phyloP scores from a whole-genome alignment of 2,797 vertebrate genomes.

The Melanotaenia maccullochi region DNA sequence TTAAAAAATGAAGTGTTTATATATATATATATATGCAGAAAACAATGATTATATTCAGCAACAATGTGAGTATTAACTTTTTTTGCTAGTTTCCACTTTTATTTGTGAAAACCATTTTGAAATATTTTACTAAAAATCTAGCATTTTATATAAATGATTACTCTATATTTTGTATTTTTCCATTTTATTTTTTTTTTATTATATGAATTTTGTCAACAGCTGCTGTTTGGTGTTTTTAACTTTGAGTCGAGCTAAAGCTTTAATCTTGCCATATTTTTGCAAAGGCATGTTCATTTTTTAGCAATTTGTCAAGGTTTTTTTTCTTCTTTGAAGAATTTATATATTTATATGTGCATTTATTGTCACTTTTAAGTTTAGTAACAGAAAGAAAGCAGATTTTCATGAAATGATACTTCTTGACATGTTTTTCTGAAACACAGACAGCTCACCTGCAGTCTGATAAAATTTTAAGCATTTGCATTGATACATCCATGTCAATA shows the following conservation, averaged over 20 bases:
- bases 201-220: background rate
- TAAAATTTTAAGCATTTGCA: background rate
- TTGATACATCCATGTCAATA: background rate
- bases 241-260: conserved; percentile 3
- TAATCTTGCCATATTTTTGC: background rate
- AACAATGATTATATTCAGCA: too few relatives aligned
- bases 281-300: background rate
- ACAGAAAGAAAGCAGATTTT: too few relatives aligned
- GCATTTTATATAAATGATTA: background rate
- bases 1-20: too few relatives aligned
- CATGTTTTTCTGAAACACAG: background rate
- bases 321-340: background rate
- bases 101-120: background rate
- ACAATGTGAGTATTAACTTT: background rate
- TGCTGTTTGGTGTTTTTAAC: background rate
- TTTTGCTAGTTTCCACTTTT: background rate
- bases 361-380: background rate
- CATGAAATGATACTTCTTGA: background rate
- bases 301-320: background rate
- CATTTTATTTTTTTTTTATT: background rate
- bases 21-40: too few relatives aligned
- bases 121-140: background rate
- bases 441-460: background rate
- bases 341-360: background rate
- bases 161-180: background rate